phyloP scores from a whole-genome alignment of 2,888 invertebrate species.

The Actias luna region DNA sequence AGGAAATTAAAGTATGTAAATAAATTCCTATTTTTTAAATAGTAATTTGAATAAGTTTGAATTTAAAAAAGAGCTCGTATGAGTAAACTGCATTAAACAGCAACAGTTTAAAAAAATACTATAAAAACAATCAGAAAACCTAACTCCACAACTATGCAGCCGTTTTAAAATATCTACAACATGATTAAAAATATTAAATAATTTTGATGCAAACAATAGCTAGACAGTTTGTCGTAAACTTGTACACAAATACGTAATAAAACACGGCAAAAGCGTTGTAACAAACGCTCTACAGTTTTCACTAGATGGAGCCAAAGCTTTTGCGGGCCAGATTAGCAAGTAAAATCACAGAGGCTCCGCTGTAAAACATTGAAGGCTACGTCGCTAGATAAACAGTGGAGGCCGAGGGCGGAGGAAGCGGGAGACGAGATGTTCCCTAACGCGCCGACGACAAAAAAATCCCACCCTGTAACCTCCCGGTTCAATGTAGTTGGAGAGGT shows the following conservation, averaged over 20 bases:
- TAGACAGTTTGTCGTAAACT: background rate
- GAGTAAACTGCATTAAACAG: too few species aligned
- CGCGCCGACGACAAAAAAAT: slow-evolving; percentile 37
- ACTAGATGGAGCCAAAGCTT: slow-evolving; percentile 27
- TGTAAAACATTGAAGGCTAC: slow-evolving; percentile 19
- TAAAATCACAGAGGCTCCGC: slow-evolving; percentile 21
- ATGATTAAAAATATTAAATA: background rate
- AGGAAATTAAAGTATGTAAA: too few species aligned
- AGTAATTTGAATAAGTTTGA: too few species aligned
- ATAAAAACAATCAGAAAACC: too few species aligned
- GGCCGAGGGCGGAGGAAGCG: slow-evolving; percentile 23
- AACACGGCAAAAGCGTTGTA: slow-evolving; percentile 24
- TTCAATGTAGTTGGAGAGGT: slow-evolving; percentile 13
- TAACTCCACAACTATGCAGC: too few species aligned
- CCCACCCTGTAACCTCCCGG: slow-evolving; percentile 28
- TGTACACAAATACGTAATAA: background rate
- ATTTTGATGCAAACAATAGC: background rate
- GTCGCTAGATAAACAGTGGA: slow-evolving; percentile 28
- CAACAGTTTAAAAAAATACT: too few species aligned
- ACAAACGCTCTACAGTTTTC: slow-evolving; percentile 35
- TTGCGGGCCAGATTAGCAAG: slow-evolving; percentile 23
- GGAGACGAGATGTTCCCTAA: slow-evolving; percentile 26
- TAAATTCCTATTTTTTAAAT: too few species aligned
- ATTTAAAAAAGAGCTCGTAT: too few species aligned
- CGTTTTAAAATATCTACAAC: background rate